phyloP scores from a whole-genome alignment of 2,113 vertebrate species.

The Esox niger region DNA sequence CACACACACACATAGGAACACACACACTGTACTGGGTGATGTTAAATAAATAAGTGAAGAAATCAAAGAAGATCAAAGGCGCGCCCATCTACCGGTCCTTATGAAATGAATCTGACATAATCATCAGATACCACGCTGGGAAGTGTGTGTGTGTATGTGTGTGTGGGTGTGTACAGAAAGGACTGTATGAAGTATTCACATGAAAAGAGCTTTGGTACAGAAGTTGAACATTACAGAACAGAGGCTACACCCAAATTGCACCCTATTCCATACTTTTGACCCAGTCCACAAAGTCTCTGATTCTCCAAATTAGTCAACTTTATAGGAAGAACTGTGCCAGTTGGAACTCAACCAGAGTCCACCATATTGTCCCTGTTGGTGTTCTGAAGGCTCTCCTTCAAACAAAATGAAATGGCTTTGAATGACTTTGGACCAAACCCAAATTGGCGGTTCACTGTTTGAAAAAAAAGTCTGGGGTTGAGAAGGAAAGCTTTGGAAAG shows the following conservation, averaged over 20 bases:
- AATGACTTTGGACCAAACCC: no score
- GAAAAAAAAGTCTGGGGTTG: no score
- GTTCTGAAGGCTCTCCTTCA: not conserved
- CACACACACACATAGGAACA: not conserved
- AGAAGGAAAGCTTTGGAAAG: no score
- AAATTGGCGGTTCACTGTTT: no score
- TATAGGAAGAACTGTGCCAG: no score
- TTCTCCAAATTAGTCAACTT: no score
- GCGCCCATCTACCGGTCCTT: constrained; percentile 46
- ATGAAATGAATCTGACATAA: constrained; percentile 69
- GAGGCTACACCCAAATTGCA: no score
- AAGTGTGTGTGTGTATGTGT: constrained; percentile 12
- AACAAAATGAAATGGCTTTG: no score
- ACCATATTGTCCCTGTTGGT: not conserved
- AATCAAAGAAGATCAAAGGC: constrained; percentile 49
- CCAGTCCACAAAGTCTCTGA: no score
- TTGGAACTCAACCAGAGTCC: no score
- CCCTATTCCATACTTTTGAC: no score
- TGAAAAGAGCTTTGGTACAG: constrained; percentile 23
- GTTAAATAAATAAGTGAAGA: constrained; percentile 39
- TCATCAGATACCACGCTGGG: constrained; percentile 53
- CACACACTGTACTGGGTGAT: constrained; percentile 23
- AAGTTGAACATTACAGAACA: not conserved
- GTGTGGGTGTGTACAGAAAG: constrained; percentile 20
- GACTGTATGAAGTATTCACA: constrained; percentile 64